Evolutionary conservation across 2,888 invertebrate genomes (phyloP).

Genomic region (Xestobium rufovillosum): DNA sequence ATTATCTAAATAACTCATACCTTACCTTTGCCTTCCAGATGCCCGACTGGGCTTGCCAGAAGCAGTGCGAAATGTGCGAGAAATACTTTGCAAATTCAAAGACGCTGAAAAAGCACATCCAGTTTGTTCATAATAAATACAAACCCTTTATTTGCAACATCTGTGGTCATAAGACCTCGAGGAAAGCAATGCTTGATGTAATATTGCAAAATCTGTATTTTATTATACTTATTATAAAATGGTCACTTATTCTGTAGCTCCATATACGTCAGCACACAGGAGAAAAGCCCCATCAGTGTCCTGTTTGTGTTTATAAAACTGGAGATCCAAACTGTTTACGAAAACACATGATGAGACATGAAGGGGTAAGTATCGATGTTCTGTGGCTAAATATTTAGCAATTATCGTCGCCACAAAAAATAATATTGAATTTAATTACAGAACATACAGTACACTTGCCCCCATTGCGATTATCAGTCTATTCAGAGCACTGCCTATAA

Average conservation of each 20-base stretch:
- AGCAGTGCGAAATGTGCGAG: conserved; percentile 61
- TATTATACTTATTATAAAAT: conserved; percentile 9
- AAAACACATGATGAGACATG: conserved; percentile 57
- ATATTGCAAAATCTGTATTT: conserved; percentile 19
- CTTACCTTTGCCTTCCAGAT: conserved; percentile 26
- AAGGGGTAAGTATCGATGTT: conserved; percentile 39
- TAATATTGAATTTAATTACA: conserved; percentile 14
- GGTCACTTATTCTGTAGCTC: conserved; percentile 43
- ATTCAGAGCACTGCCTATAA: conserved; percentile 65
- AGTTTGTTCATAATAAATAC: conserved; percentile 65
- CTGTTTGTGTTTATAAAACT: conserved; percentile 59
- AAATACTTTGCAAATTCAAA: conserved; percentile 62
- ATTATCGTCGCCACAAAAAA: background rate
- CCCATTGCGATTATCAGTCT: conserved; percentile 58
- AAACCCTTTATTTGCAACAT: conserved; percentile 68
- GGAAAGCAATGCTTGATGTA: conserved; percentile 61
- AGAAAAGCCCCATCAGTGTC: conserved; percentile 68
- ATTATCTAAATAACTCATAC: no score
- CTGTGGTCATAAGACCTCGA: conserved; percentile 63
- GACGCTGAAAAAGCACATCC: conserved; percentile 59
- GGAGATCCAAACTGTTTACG: conserved; percentile 70
- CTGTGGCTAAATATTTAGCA: conserved; percentile 1
- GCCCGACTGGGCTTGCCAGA: conserved; percentile 50
- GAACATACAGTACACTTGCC: conserved; percentile 50
- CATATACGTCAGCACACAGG: conserved; percentile 71